A percentile compares a stretch with the other conserved stretches of the same genome.
Evolutionary conservation across 2,113 vertebrate species (phyloP).

Genomic region (Melanostigma gelatinosum): DNA sequence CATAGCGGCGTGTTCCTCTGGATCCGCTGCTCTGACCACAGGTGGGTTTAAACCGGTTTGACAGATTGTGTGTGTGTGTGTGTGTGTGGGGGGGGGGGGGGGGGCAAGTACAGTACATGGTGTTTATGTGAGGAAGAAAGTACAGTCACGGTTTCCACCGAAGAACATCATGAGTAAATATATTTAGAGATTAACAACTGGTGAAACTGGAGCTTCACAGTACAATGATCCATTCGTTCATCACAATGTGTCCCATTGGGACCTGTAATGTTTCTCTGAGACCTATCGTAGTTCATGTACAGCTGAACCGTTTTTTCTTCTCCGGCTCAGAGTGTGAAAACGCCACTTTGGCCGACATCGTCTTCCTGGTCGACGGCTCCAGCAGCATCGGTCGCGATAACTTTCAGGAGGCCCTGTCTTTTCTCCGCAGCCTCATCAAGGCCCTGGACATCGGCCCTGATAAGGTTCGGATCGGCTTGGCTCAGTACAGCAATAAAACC

Average conservation of each 20-base stretch:
- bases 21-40: conserved; percentile 49
- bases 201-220: no score
- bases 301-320: conserved; percentile 27
- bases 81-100: no score
- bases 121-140: no score
- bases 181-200: no score
- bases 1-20: conserved; percentile 44
- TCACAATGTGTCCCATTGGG: background rate
- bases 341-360: conserved; percentile 82
- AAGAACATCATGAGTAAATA: no score
- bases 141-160: no score
- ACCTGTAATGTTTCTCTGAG: background rate
- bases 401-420: conserved; percentile 81
- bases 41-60: conserved; percentile 57
- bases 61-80: no score
- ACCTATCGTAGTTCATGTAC: background rate
- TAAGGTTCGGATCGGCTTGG: conserved; percentile 82
- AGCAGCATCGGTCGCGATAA: conserved; percentile 74
- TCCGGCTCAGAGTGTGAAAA: conserved; percentile 79
- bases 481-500: conserved; percentile 80
- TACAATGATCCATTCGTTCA: no score
- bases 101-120: no score
- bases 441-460: conserved; percentile 81
- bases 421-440: conserved; percentile 76
- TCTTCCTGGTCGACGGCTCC: conserved; percentile 88